Evolutionary conservation across 2,888 invertebrate genomes (phyloP).

Genomic region (Papilio elwesi): DNA sequence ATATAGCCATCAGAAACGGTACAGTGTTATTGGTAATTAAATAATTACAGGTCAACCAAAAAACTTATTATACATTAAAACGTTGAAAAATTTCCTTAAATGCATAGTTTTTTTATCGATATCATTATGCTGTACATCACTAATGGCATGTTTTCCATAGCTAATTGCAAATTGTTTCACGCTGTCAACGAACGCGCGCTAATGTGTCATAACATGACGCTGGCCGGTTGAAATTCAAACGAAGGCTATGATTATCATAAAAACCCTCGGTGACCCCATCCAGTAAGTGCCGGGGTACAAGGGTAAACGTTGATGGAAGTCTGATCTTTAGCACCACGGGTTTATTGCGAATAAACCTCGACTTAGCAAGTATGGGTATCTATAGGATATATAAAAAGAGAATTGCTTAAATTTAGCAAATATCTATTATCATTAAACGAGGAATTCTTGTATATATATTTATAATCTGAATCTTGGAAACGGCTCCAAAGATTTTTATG

Average conservation of each 20-base stretch:
- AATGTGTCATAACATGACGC: conserved; percentile 72
- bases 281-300: conserved; percentile 17
- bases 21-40: too few species aligned
- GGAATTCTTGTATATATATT: too few species aligned
- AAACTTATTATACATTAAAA: too few species aligned
- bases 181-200: conserved; percentile 77
- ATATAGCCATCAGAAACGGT: too few species aligned
- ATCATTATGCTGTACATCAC: conserved; percentile 54
- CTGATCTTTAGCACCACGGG: conserved; percentile 10
- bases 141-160: conserved; percentile 71
- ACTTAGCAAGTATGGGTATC: background rate
- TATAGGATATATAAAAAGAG: background rate
- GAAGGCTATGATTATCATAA: conserved; percentile 45
- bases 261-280: conserved; percentile 40
- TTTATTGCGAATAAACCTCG: background rate
- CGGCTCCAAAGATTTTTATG: too few species aligned
- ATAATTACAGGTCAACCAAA: too few species aligned
- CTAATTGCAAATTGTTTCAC: conserved; percentile 80
- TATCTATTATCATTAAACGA: too few species aligned
- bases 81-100: too few species aligned
- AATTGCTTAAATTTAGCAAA: background rate
- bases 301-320: conserved; percentile 29
- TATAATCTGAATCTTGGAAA: too few species aligned
- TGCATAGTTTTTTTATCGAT: conserved; percentile 49
- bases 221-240: conserved; percentile 39